Percentiles rank a stretch among this genome's conserved stretches.
Evolutionary conservation across 2,797 vertebrate species (phyloP).

Genomic region (Pachyuromys duprasi): DNA sequence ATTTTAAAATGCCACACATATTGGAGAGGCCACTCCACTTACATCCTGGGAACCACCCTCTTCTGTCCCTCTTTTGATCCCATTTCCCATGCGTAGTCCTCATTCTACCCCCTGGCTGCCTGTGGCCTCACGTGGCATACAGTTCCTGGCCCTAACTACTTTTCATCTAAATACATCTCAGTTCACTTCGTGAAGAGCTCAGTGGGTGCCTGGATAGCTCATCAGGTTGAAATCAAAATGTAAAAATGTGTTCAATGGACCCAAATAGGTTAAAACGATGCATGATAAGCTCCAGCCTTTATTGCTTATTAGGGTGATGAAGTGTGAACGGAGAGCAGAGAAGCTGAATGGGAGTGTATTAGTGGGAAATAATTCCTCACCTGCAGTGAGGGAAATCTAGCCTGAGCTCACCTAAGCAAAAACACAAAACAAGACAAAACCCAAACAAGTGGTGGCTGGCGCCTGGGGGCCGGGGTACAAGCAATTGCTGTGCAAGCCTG

Average conservation of each 20-base stretch:
- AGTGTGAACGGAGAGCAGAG: background rate
- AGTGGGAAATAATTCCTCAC: conserved; percentile 8
- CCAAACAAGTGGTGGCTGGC: background rate
- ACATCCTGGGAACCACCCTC: background rate
- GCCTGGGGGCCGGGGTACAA: background rate
- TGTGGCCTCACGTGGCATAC: background rate
- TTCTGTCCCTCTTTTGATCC: background rate
- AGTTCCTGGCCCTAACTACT: conserved; percentile 4
- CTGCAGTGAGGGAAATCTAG: background rate
- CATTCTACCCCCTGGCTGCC: background rate
- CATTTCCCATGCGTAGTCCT: background rate
- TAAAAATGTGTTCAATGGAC: conserved; percentile 32
- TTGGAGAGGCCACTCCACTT: background rate
- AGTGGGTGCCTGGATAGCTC: background rate
- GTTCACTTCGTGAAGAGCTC: conserved; percentile 12
- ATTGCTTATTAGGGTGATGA: conserved; percentile 38
- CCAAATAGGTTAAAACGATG: conserved; percentile 26
- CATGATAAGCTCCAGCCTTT: background rate
- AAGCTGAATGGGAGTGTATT: background rate
- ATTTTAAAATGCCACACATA: background rate
- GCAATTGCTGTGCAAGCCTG: background rate
- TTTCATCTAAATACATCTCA: conserved; percentile 34
- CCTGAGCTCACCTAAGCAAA: background rate
- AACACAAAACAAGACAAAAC: background rate
- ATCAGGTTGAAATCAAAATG: conserved; percentile 51